Conservation (phyloP, 2,797 vertebrate genomes). For the Aulostomus chinensis region DNA sequence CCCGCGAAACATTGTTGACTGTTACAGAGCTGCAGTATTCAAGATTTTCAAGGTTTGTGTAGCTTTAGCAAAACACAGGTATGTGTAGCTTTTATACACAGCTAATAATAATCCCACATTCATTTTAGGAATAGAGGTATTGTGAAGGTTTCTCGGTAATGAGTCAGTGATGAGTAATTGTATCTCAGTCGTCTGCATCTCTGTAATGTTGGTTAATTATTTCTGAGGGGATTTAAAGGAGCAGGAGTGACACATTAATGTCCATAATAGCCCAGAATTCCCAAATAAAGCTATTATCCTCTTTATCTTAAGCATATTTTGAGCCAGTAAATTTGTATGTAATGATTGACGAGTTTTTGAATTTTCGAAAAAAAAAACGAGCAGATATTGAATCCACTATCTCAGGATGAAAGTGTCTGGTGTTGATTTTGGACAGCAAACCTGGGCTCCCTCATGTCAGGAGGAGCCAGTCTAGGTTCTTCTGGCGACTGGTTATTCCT, state of each 20-base stretch:
- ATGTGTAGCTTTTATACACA: background rate
- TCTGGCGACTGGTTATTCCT: too few species aligned
- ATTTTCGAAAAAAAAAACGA: too few species aligned
- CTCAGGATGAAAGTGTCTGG: too few species aligned
- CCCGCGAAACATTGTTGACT: constrained; percentile 21
- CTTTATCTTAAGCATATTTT: background rate
- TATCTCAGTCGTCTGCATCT: background rate
- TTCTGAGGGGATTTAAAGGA: background rate
- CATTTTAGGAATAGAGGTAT: background rate
- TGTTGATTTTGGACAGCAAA: too few species aligned
- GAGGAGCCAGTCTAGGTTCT: too few species aligned
- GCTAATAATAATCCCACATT: background rate
- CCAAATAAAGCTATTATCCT: background rate
- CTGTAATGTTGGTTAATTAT: background rate
- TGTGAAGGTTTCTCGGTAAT: background rate
- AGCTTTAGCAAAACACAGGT: background rate
- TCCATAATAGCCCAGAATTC: background rate
- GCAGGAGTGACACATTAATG: background rate
- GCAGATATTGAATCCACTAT: too few species aligned
- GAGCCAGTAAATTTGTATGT: background rate
- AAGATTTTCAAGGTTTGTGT: background rate
- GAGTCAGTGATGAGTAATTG: too few species aligned
- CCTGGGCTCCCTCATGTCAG: too few species aligned
- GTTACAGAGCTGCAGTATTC: constrained; percentile 2
- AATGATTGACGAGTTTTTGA: background rate